Conservation (phyloP, 2,888 invertebrate species). For the Erynnis tages region DNA sequence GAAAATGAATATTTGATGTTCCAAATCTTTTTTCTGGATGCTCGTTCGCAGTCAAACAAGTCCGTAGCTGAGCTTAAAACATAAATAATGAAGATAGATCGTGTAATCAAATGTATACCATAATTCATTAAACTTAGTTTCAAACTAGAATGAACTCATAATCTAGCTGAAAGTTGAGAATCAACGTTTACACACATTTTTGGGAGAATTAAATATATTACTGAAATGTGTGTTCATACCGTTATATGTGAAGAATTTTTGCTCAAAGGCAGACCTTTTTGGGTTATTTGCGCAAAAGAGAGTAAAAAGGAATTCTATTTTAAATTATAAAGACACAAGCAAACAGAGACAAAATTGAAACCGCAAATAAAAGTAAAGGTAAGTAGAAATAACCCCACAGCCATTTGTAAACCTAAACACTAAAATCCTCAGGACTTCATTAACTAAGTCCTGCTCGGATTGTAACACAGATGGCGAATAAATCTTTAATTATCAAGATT, state of each 20-base stretch:
- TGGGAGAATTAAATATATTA: neutral
- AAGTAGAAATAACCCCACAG: neutral
- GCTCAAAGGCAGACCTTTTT: no score
- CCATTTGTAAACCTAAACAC: neutral
- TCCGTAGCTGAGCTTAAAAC: neutral
- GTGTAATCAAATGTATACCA: conserved; percentile 12
- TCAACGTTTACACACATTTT: conserved; percentile 1
- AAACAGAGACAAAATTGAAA: neutral
- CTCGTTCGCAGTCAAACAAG: conserved; percentile 1
- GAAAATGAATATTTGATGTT: no score
- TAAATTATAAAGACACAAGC: neutral
- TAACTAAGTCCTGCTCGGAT: conserved; percentile 13
- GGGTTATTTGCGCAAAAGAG: no score
- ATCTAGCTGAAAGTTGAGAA: conserved; percentile 5
- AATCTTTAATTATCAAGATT: conserved; percentile 46
- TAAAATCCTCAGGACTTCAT: conserved; percentile 15
- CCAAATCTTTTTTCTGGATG: no score
- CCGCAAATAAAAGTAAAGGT: no score
- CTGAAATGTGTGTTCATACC: no score
- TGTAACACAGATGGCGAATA: conserved; percentile 32
- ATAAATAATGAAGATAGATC: conserved; percentile 13
- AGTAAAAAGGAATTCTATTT: no score
- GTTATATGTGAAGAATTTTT: no score
- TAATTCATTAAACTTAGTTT: conserved; percentile 6
- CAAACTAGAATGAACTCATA: conserved; percentile 7